These are phyloP conservation scores for Acronicta leporina DNA, from an alignment of 2,888 invertebrate species.

Conservation along the genomic window DNA sequence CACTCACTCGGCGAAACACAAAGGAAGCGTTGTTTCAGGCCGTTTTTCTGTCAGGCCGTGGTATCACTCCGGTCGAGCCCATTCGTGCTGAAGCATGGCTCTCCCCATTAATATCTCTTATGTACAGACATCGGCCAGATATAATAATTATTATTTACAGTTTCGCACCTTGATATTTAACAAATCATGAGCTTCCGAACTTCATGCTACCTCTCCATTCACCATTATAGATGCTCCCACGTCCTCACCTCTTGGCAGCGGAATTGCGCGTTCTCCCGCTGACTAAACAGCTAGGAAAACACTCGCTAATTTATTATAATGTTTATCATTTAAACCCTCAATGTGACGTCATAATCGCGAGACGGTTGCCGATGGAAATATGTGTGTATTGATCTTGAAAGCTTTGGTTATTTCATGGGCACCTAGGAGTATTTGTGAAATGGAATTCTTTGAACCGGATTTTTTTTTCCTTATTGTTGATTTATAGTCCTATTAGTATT, in stretches of 20 bases:
- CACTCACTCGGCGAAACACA: too few relatives aligned
- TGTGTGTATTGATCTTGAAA: conserved; percentile 51
- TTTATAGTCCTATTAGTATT: background rate
- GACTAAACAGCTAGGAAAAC: conserved; percentile 60
- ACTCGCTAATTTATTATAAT: conserved; percentile 56
- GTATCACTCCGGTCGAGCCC: too few relatives aligned
- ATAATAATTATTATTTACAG: background rate
- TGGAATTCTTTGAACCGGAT: background rate
- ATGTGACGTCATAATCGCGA: conserved; percentile 31
- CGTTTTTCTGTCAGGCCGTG: too few relatives aligned
- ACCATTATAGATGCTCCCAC: conserved; percentile 59
- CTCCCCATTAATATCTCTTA: too few relatives aligned
- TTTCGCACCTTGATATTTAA: conserved; percentile 9
- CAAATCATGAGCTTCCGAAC: conserved; percentile 32
- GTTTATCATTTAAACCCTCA: conserved; percentile 54
- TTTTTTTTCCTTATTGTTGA: background rate
- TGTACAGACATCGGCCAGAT: too few relatives aligned
- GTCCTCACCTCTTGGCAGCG: conserved; percentile 64
- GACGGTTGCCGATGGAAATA: conserved; percentile 52
- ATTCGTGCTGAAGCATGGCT: too few relatives aligned
- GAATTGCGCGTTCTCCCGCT: conserved; percentile 38
- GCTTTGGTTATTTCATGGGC: conserved; percentile 7
- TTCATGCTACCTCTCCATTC: conserved; percentile 41
- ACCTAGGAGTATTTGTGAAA: conserved; percentile 1
- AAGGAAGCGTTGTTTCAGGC: too few relatives aligned